These are phyloP conservation scores for Procapra przewalskii DNA, from an alignment of 2,113 vertebrate species.

Conservation along the genomic window DNA sequence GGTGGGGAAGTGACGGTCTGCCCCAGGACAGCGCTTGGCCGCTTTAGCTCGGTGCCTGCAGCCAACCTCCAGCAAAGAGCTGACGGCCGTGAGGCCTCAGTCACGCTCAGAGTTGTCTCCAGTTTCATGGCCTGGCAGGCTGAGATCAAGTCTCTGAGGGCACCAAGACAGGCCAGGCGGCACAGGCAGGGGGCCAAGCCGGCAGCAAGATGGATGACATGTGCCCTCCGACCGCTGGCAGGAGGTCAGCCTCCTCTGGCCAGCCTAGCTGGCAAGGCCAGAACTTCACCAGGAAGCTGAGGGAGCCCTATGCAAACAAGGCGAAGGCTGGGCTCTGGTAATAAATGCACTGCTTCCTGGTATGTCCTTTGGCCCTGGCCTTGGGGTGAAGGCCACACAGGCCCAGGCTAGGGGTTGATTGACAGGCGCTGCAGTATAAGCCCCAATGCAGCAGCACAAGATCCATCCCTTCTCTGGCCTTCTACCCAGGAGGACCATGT, in stretches of 20 bases:
- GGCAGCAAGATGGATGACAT: conserved; percentile 5
- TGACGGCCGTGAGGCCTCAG: conserved; percentile 41
- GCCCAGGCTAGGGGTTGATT: not conserved
- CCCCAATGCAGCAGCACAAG: not conserved
- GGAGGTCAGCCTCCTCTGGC: not conserved
- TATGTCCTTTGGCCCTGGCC: conserved; percentile 25
- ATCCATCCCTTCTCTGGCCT: not conserved
- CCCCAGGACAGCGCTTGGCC: conserved; percentile 51
- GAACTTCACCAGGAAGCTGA: conserved; percentile 58
- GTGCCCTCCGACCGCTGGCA: conserved; percentile 40
- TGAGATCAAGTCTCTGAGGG: not conserved
- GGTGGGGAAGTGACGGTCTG: conserved; percentile 34
- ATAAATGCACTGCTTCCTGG: conserved; percentile 58
- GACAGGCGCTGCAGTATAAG: not conserved
- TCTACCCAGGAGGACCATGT: not conserved
- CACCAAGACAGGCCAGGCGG: conserved; percentile 1
- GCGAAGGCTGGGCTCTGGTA: conserved; percentile 43
- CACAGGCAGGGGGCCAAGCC: conserved; percentile 42
- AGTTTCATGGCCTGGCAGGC: conserved; percentile 52
- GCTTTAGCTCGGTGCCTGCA: conserved; percentile 15
- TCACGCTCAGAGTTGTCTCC: conserved; percentile 39
- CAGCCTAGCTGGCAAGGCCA: conserved; percentile 6
- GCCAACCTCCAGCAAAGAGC: conserved; percentile 67
- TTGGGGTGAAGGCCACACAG: not conserved
- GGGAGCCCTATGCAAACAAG: conserved; percentile 61